A percentile compares a stretch with the other conserved stretches of the same genome.
Conservation (phyloP, 2,888 invertebrate genomes). For the Lithodes maja region DNA sequence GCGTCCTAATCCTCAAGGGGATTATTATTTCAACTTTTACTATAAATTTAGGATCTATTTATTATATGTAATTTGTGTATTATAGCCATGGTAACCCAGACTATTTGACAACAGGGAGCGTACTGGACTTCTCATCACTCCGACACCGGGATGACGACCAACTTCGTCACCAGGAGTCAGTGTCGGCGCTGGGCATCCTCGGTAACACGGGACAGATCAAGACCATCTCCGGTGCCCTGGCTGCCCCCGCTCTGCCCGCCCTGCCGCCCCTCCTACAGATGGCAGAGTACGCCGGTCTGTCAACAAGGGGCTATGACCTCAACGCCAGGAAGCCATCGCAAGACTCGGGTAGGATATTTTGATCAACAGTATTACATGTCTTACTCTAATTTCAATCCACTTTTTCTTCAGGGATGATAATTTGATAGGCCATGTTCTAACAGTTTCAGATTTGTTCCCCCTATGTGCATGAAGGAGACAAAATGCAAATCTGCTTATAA, state of each 20-base stretch:
- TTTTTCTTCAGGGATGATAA: too few relatives aligned
- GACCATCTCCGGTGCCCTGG: constrained; percentile 51
- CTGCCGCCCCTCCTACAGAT: constrained; percentile 39
- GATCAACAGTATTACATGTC: neutral
- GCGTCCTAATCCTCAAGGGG: too few relatives aligned
- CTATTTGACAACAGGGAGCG: constrained; percentile 34
- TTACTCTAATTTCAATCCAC: too few relatives aligned
- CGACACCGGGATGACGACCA: constrained; percentile 42
- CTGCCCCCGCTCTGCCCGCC: constrained; percentile 16
- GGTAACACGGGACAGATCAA: constrained; percentile 34
- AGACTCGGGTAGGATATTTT: constrained; percentile 42
- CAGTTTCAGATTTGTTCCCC: too few relatives aligned
- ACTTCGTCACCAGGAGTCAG: constrained; percentile 22
- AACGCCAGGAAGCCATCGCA: constrained; percentile 54
- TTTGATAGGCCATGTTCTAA: too few relatives aligned
- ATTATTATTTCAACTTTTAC: too few relatives aligned
- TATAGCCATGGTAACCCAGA: too few relatives aligned
- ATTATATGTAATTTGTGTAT: too few relatives aligned
- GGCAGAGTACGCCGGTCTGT: constrained; percentile 27
- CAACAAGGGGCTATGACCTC: constrained; percentile 40
- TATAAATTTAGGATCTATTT: too few relatives aligned
- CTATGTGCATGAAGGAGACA: too few relatives aligned
- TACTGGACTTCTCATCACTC: constrained; percentile 50
- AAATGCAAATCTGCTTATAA: too few relatives aligned
- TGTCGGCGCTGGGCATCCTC: constrained; percentile 7